Base-by-base conservation (phyloP, 2,888 invertebrate genomes). In the Polydrusus pterygomalis region DNA sequence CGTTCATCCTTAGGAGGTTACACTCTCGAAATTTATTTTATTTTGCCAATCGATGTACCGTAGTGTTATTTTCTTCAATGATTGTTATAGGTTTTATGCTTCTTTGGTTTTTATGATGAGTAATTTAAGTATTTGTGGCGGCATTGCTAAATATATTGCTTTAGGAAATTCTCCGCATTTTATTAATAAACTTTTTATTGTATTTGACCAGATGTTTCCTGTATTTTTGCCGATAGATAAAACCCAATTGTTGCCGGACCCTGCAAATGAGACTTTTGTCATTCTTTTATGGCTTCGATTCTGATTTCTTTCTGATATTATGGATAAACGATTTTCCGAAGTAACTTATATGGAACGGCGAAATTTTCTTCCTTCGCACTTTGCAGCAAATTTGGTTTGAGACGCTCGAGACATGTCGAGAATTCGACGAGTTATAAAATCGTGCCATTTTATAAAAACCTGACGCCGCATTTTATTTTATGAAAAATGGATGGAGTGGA, bases 191-290 rank as follows among this genome's bases (percentile, higher is more conserved):
- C 49, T 49, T 18, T 49, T 49, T 49, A 49, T 49, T 1, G 18
- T 15, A 2, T 11, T 10, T 34, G 34, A 10, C 10, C 43, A 43
- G 43, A 13, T 43, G 43, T 49, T 15, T 49, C 17, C 51, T 2
- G 3, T 25, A 51, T 51, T 5, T 18, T n/a, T n/a, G 18, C n/a
- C 30, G 38, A 58, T 10, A 34, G 18, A 30, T 56, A 56, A 58
- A 58, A 38, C 10, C 38, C 11, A 58, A 58, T 34, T 58, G 11
- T 58, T 25, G 10, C 10, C 17, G 34, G 17, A 38, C 11, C 58
- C 17, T 58, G 3, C 8, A 58, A 17, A 58, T 58, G 58, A 58
- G 17, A 58, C 15, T 58, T 58, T 56, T n/a, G 34, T 17, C 15
- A 9, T 58, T 17, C 7, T 38, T 56, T 58, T 38, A 38, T 17